Evolutionary conservation across 2,888 invertebrate species (phyloP).

Genomic region (Lasioglossum zephyrum): DNA sequence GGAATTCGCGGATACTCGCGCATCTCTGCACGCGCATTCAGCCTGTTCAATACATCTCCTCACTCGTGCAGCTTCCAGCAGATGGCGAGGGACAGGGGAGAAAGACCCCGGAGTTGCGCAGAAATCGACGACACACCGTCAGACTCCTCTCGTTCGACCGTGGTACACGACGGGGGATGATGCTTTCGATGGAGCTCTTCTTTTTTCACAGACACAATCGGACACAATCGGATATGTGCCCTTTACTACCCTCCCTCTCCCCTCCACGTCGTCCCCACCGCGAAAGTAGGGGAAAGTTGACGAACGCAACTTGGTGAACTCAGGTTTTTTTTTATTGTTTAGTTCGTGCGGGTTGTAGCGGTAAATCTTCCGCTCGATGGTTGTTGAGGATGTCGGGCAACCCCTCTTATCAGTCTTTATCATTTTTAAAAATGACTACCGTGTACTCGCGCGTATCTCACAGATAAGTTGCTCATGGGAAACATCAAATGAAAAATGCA

Average conservation of each 20-base stretch:
- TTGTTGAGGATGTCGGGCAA: not conserved
- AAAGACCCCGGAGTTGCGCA: slow-evolving; percentile 60
- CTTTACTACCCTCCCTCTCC: not conserved
- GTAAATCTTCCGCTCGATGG: not conserved
- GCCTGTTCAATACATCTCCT: slow-evolving; percentile 83
- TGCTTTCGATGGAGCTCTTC: slow-evolving; percentile 22
- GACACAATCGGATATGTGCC: slow-evolving; percentile 36
- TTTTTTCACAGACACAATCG: slow-evolving; percentile 20
- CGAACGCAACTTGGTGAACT: not conserved
- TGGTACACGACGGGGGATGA: slow-evolving; percentile 5
- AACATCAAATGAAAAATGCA: too few relatives aligned
- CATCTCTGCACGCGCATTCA: slow-evolving; percentile 83
- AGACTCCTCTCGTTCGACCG: not conserved
- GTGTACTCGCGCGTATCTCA: too few relatives aligned
- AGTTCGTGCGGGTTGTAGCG: not conserved
- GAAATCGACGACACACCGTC: slow-evolving; percentile 27
- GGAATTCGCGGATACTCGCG: slow-evolving; percentile 81
- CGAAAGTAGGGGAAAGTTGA: not conserved
- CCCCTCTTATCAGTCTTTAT: not conserved
- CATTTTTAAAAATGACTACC: too few relatives aligned
- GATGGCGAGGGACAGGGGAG: slow-evolving; percentile 78
- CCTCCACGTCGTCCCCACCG: not conserved
- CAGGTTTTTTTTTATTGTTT: not conserved
- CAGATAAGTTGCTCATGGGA: too few relatives aligned
- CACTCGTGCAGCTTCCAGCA: slow-evolving; percentile 82